These are phyloP conservation scores for Microctonus hyperodae DNA, from an alignment of 2,888 invertebrate genomes.

Conservation along the genomic window DNA sequence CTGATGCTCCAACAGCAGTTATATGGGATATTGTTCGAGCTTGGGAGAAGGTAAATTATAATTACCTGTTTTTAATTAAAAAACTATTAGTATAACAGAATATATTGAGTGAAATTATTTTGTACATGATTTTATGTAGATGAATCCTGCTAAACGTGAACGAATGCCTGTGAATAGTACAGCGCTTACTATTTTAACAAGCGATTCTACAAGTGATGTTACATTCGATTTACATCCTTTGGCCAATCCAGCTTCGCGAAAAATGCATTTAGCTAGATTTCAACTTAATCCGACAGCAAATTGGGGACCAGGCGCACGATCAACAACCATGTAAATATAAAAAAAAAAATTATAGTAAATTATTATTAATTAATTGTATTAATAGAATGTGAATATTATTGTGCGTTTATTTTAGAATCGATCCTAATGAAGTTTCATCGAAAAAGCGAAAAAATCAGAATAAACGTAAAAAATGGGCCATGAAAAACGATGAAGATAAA, in stretches of 20 bases:
- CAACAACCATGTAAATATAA: conserved; percentile 75
- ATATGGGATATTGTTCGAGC: conserved; percentile 92
- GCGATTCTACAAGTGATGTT: conserved; percentile 64
- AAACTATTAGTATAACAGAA: not conserved
- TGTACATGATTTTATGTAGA: conserved; percentile 33
- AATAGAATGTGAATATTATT: not conserved
- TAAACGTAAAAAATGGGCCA: conserved; percentile 63
- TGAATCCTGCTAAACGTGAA: conserved; percentile 72
- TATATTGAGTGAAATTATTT: not conserved
- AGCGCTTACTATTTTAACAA: conserved; percentile 67
- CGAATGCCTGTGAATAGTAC: conserved; percentile 67
- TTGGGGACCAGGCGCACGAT: conserved; percentile 92
- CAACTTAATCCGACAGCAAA: conserved; percentile 85
- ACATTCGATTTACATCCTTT: conserved; percentile 69
- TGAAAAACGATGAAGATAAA: conserved; percentile 47
- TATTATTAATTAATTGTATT: not conserved
- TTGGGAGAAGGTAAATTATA: conserved; percentile 69
- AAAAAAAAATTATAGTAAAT: conserved; percentile 32
- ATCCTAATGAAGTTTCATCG: conserved; percentile 63
- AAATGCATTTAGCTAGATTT: conserved; percentile 77
- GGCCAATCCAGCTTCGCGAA: conserved; percentile 83
- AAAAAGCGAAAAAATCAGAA: conserved; percentile 75
- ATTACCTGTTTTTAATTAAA: not conserved
- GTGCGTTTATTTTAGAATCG: conserved; percentile 27
- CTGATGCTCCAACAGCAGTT: conserved; percentile 83